Conservation (phyloP, 2,113 vertebrate species). For the Paralichthys olivaceus region DNA sequence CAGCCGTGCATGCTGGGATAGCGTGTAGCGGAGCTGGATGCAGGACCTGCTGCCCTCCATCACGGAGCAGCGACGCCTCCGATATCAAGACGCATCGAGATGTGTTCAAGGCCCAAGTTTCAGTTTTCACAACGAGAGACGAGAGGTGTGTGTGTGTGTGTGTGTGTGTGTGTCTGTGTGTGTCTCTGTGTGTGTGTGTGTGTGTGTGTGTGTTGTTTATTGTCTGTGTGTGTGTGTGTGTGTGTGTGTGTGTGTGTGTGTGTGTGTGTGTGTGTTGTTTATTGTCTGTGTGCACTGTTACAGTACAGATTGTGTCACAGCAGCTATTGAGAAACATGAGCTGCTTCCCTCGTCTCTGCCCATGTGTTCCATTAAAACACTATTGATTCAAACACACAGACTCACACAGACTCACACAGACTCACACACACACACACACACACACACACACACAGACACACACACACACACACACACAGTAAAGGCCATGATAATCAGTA, state of each 20-base stretch:
- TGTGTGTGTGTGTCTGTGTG: conserved; percentile 4
- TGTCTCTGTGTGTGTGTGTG: conserved; percentile 5
- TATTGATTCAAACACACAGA: conserved; percentile 66
- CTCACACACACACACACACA: conserved; percentile 28
- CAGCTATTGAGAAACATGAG: conserved; percentile 71
- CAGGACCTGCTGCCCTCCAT: conserved; percentile 43
- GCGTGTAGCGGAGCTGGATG: background rate
- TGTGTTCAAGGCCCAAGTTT: conserved; percentile 26
- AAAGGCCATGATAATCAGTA: conserved; percentile 76
- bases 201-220: background rate
- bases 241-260: conserved; percentile 8
- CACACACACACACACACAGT: background rate
- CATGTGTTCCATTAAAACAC: conserved; percentile 77
- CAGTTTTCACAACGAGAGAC: no score
- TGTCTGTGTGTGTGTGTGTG: conserved; percentile 6
- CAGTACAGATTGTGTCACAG: background rate
- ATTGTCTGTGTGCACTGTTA: background rate
- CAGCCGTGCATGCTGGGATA: conserved; percentile 30
- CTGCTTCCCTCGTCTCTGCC: conserved; percentile 49
- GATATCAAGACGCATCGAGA: background rate
- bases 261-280: background rate
- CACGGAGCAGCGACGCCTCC: background rate
- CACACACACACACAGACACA: conserved; percentile 29
- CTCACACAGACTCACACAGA: conserved; percentile 13
- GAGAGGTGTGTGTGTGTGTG: conserved; percentile 15